phyloP scores from a whole-genome alignment of 2,888 invertebrate genomes.

The Rhingia rostrata region DNA sequence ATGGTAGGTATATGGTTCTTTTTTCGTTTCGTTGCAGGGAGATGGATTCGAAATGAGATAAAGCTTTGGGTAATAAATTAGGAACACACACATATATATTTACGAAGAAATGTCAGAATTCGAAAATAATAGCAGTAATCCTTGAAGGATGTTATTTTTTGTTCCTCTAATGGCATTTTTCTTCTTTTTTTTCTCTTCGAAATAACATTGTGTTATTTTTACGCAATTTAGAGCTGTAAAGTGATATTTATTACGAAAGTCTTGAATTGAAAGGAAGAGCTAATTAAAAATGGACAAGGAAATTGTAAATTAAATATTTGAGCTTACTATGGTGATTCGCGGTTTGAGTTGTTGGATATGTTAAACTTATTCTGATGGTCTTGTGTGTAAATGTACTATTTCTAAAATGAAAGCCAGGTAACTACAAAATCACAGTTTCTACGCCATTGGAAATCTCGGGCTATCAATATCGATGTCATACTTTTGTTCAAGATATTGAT shows the following conservation, averaged over 20 bases:
- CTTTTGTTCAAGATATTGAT: too few relatives aligned
- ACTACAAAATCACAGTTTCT: too few relatives aligned
- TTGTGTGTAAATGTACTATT: too few relatives aligned
- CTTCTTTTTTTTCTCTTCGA: slow-evolving; percentile 13
- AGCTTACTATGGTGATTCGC: neutral
- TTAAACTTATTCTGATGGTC: too few relatives aligned
- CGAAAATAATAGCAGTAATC: slow-evolving; percentile 72
- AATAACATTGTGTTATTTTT: slow-evolving; percentile 52
- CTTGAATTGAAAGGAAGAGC: slow-evolving; percentile 50
- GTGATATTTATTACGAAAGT: slow-evolving; percentile 55
- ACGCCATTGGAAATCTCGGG: too few relatives aligned
- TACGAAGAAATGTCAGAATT: slow-evolving; percentile 74
- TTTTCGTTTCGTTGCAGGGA: slow-evolving; percentile 52
- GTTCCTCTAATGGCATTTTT: slow-evolving; percentile 44
- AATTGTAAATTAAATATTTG: slow-evolving; percentile 30
- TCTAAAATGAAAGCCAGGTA: too few relatives aligned
- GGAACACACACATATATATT: slow-evolving; percentile 71
- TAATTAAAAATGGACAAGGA: slow-evolving; percentile 57
- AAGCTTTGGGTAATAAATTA: slow-evolving; percentile 74
- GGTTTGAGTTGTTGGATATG: too few relatives aligned
- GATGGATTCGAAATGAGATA: slow-evolving; percentile 75
- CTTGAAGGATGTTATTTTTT: slow-evolving; percentile 58
- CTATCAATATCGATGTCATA: too few relatives aligned
- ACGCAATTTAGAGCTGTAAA: slow-evolving; percentile 59
- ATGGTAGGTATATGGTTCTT: slow-evolving; percentile 23